Conservation (phyloP, 1,140 invertebrate genomes). For the Carcinoscorpius rotundicauda region DNA sequence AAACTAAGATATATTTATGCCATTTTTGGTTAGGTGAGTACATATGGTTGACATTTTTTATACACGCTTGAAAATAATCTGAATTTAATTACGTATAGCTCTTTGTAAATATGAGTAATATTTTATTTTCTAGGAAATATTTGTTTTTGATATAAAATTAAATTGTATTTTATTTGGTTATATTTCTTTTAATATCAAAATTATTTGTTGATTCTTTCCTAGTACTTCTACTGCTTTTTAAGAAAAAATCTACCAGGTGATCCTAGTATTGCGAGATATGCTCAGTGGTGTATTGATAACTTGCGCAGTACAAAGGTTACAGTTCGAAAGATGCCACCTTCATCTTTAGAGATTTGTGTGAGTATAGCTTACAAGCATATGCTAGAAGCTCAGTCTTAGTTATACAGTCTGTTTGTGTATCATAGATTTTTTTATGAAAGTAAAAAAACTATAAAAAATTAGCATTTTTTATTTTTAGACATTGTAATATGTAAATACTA, state of each 20-base stretch:
- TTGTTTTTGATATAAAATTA: no score
- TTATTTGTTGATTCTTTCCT: slow-evolving; percentile 26
- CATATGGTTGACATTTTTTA: no score
- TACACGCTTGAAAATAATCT: no score
- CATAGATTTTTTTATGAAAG: background rate
- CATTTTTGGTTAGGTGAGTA: no score
- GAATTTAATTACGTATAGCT: no score
- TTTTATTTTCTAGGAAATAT: no score
- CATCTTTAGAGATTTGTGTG: slow-evolving; percentile 83
- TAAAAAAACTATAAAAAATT: background rate
- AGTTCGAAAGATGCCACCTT: slow-evolving; percentile 61
- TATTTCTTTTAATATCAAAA: background rate
- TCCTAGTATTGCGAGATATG: slow-evolving; percentile 57
- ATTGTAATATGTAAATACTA: no score
- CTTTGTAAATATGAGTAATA: no score
- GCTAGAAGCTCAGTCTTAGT: slow-evolving; percentile 4
- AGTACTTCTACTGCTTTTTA: slow-evolving; percentile 64
- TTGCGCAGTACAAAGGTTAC: slow-evolving; percentile 72
- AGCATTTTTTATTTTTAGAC: slow-evolving; percentile 1
- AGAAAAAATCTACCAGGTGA: slow-evolving; percentile 53
- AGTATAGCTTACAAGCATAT: slow-evolving; percentile 29
- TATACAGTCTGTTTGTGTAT: background rate
- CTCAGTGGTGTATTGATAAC: slow-evolving; percentile 88
- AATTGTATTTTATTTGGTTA: no score
- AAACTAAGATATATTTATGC: no score